Evolutionary conservation across 2,113 vertebrate species (phyloP).

Genomic region (Uria lomvia): DNA sequence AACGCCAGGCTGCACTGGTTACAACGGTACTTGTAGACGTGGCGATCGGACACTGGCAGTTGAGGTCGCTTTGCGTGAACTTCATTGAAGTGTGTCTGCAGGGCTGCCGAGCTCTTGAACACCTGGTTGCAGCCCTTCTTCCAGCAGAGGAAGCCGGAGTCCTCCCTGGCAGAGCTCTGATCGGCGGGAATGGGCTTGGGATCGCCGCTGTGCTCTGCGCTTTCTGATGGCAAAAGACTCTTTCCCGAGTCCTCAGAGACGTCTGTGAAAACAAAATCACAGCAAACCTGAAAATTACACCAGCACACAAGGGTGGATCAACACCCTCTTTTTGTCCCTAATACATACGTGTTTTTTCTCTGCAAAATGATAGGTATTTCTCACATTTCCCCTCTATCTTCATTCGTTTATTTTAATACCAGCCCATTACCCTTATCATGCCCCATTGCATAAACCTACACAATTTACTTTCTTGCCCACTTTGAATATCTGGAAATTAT

Average conservation of each 20-base stretch:
- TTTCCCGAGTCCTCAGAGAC: conserved; percentile 85
- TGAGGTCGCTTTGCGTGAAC: conserved; percentile 95
- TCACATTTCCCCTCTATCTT: neutral
- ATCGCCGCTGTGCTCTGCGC: conserved; percentile 75
- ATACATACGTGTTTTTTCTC: rapidly evolving
- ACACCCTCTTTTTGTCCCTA: neutral
- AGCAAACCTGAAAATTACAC: neutral
- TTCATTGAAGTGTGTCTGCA: conserved; percentile 96
- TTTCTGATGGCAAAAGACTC: conserved; percentile 74
- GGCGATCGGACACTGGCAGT: conserved; percentile 93
- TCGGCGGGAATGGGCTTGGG: conserved; percentile 81
- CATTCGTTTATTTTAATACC: neutral
- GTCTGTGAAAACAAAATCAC: conserved; percentile 70
- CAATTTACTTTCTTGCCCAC: neutral
- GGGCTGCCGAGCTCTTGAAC: conserved; percentile 92
- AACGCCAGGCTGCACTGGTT: conserved; percentile 98
- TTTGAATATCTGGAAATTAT: neutral
- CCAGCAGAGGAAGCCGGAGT: conserved; percentile 94
- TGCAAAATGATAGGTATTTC: neutral
- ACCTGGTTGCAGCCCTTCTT: conserved; percentile 99
- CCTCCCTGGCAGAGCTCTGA: conserved; percentile 80
- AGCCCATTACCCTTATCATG: neutral
- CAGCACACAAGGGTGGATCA: neutral
- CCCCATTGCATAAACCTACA: conserved; percentile 20
- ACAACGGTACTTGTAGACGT: conserved; percentile 98